Conservation (phyloP, 2,113 vertebrate genomes). For the Corythaixoides concolor region DNA sequence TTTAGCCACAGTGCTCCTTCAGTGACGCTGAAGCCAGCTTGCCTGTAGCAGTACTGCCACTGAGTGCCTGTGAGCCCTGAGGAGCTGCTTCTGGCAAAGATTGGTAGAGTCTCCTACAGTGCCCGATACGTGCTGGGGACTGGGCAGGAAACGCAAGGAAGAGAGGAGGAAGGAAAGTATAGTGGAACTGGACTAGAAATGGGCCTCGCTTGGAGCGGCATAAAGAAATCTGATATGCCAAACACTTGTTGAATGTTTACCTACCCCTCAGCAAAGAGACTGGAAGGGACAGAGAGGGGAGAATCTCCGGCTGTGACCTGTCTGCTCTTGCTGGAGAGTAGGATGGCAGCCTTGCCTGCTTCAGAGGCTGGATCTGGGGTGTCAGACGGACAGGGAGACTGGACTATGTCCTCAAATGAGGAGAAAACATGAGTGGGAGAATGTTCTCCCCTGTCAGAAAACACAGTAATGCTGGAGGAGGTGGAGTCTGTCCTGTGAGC, state of each 20-base stretch:
- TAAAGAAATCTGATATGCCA: neutral
- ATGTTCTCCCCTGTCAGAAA: neutral
- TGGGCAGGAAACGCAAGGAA: neutral
- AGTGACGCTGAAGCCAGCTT: neutral
- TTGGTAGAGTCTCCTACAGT: neutral
- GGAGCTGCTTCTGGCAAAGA: neutral
- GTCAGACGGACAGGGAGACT: neutral
- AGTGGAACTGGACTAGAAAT: neutral
- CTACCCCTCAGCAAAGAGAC: neutral
- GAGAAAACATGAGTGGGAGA: neutral
- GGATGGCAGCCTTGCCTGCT: neutral
- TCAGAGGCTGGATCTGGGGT: neutral
- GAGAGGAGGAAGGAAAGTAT: neutral
- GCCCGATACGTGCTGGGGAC: neutral
- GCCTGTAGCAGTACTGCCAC: neutral
- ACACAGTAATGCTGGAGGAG: neutral
- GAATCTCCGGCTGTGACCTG: neutral
- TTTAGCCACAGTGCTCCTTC: neutral
- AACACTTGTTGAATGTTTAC: neutral
- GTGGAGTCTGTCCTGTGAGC: neutral
- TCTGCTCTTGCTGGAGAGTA: neutral
- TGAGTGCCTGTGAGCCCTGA: neutral
- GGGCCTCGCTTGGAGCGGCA: neutral
- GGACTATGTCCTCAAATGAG: neutral
- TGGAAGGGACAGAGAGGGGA: neutral